phyloP scores from a whole-genome alignment of 2,113 vertebrate species.

The Apteryx mantelli region DNA sequence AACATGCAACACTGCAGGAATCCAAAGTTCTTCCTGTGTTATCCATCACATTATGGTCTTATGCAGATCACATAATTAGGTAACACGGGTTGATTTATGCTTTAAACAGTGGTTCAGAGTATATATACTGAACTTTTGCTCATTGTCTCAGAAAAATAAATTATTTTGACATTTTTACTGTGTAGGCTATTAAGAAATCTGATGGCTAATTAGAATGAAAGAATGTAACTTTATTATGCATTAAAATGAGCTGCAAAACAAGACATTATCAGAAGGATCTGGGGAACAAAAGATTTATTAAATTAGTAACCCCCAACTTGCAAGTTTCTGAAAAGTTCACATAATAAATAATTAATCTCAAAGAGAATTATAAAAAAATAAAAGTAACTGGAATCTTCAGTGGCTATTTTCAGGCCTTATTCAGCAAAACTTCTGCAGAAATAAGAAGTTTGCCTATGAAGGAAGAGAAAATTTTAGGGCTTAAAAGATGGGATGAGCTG shows the following conservation, averaged over 20 bases:
- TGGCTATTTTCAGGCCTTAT: background rate
- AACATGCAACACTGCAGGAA: background rate
- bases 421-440: slow-evolving; percentile 29
- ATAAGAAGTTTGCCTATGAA: background rate
- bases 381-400: background rate
- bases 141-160: background rate
- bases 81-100: background rate
- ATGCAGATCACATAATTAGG: background rate
- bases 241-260: background rate
- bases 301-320: slow-evolving; percentile 13
- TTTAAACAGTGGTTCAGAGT: background rate
- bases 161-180: background rate
- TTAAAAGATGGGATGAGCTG: background rate
- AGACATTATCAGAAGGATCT: background rate
- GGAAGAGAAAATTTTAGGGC: background rate
- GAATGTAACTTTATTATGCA: background rate
- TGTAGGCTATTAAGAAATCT: slow-evolving; percentile 24
- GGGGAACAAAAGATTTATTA: background rate
- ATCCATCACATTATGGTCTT: background rate
- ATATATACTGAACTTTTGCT: background rate
- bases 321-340: background rate
- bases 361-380: background rate
- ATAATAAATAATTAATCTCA: slow-evolving; percentile 40
- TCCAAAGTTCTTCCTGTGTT: background rate
- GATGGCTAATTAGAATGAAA: slow-evolving; percentile 43